Percentiles rank a stretch among this genome's conserved stretches.
Conservation (phyloP, 2,797 vertebrate genomes). For the Lemur catta region DNA sequence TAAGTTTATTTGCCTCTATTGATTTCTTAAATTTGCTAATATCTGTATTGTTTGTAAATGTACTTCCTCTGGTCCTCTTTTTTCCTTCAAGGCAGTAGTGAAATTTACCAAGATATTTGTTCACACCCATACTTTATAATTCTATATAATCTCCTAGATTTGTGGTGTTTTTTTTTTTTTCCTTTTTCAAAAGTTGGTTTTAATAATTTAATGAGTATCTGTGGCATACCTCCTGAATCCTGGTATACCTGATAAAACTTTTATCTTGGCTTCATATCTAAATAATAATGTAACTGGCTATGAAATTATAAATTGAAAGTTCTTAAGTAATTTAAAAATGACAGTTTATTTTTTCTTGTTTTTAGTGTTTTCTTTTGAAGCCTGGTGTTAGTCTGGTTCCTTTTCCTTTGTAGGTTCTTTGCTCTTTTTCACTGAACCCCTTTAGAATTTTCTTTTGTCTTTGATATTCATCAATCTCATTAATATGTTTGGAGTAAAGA, state of each 20-base stretch:
- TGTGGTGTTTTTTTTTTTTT: neutral
- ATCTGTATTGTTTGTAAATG: neutral
- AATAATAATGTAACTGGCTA: neutral
- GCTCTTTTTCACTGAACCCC: neutral
- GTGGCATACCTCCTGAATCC: neutral
- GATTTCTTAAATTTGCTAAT: neutral
- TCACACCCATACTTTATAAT: neutral
- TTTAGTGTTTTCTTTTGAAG: conserved; percentile 3
- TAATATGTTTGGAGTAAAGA: neutral
- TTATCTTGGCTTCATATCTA: conserved; percentile 21
- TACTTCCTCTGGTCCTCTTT: neutral
- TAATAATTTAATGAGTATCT: neutral
- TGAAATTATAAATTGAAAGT: neutral
- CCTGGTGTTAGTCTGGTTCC: neutral
- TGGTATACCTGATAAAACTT: neutral
- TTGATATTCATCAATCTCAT: neutral
- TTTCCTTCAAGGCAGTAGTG: neutral
- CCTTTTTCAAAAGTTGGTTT: neutral
- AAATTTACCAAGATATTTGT: neutral
- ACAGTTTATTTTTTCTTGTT: neutral
- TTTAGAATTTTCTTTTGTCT: conserved; percentile 6
- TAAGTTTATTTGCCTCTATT: neutral
- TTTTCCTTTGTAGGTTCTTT: conserved; percentile 29
- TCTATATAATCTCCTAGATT: neutral
- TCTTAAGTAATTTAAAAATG: neutral